Evolutionary conservation across 2,113 vertebrate genomes (phyloP).

Genomic region (Mormoops blainvillei): DNA sequence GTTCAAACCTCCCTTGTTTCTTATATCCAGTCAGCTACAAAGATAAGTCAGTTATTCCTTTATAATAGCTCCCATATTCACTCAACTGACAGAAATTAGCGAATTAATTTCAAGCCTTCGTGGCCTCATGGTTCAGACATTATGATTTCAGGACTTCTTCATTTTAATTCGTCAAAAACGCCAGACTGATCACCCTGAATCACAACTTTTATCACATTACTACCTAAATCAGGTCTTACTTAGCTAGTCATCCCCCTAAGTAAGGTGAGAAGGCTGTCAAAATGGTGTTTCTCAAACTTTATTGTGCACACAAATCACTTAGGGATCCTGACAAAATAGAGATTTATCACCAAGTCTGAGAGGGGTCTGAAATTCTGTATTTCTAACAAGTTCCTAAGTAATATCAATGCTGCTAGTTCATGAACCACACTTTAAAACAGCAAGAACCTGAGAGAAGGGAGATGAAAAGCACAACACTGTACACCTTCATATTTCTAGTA

Average conservation of each 20-base stretch:
- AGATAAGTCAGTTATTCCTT: background rate
- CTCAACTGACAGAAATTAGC: background rate
- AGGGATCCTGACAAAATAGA: background rate
- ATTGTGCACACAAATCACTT: background rate
- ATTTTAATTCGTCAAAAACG: slow-evolving; percentile 6
- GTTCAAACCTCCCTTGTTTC: background rate
- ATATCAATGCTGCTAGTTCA: background rate
- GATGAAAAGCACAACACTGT: background rate
- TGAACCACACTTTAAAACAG: background rate
- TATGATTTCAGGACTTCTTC: background rate
- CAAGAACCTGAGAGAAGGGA: background rate
- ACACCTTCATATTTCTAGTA: background rate
- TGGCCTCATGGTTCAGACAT: background rate
- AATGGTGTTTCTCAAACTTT: background rate
- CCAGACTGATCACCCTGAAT: background rate
- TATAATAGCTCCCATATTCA: background rate
- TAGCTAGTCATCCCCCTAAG: background rate
- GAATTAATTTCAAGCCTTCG: background rate
- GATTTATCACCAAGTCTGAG: background rate
- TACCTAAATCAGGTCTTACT: background rate
- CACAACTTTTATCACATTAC: background rate
- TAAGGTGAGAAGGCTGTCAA: background rate
- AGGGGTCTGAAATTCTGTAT: background rate
- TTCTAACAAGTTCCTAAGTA: slow-evolving; percentile 1
- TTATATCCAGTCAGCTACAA: background rate